Evolutionary conservation across 2,888 invertebrate species (phyloP), one percentile per base, ranked within the genome.

Genomic region (Macrosoma leucophasiata): DNA sequence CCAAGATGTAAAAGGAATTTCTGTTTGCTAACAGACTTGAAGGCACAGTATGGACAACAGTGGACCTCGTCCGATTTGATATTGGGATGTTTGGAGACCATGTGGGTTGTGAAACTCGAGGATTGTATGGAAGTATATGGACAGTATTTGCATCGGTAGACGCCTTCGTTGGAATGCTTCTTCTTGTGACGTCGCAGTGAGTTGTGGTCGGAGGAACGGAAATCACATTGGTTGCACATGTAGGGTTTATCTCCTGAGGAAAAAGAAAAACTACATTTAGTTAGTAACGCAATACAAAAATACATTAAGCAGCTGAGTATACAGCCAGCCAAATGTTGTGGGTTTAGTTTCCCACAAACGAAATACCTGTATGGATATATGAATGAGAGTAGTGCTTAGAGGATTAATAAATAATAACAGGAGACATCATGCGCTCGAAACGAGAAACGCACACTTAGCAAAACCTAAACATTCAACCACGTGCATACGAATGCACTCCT

Each of bases 111-210:
- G 64, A 91, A 92, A 1, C 90, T 87, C 4, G 90, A 90, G 33
- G 93, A 92, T 65, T 94, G 93, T 47, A 95, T 94, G 50, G 91
- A 90, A 7, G 89, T 89, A 67, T 94, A 95, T 1, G 90, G 85
- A 57, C 95, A 95, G 58, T 90, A 88, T 25, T 89, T 89, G 59
- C 95, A 95, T 48, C 89, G 88, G 70, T 95, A 95, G 0, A 89
- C 88, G 51, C 88, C 89, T 28, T 89, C 87, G 9, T 92, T 92
- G 4, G 91, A 88, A 65, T 95, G 95, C 7, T 88, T 84, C 72
- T 90, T 88, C 52, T 91, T 90, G 69, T 95, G 95, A 2, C 94
- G 86, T 13, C 94, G 82, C 46, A 94, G 79, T 0, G 94, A 90
- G 66, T 94, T 95, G 70, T 94, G 94, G 62, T 95, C 94, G 2